Conservation (phyloP, 1,140 invertebrate genomes). For the Polyergus mexicanus region DNA sequence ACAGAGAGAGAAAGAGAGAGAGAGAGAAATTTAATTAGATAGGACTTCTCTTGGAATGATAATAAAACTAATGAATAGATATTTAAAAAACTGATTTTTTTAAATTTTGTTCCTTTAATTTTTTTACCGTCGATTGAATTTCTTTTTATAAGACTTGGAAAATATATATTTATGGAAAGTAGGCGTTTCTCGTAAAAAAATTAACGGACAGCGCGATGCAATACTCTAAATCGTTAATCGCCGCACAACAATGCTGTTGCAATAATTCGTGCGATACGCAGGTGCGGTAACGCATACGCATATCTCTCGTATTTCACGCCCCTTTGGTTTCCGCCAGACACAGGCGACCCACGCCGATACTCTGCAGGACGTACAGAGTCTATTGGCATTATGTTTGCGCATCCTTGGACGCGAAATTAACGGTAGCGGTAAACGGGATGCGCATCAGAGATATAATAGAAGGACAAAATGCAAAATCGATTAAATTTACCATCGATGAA, state of each 20-base stretch:
- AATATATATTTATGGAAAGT: background rate
- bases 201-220: background rate
- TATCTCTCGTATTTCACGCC: constrained; percentile 52
- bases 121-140: background rate
- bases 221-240: constrained; percentile 27
- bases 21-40: background rate
- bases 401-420: constrained; percentile 49
- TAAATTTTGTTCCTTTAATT: background rate
- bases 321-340: constrained; percentile 48
- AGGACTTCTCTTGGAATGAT: background rate
- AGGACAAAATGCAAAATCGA: background rate
- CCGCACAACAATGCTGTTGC: constrained; percentile 34
- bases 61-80: background rate
- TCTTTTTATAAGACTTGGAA: background rate
- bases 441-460: background rate
- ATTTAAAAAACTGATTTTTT: background rate
- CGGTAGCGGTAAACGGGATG: constrained; percentile 4
- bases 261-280: constrained; percentile 53
- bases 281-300: constrained; percentile 51
- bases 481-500: background rate
- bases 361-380: constrained; percentile 36
- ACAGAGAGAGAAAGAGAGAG: background rate
- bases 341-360: constrained; percentile 22
- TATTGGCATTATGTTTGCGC: constrained; percentile 49
- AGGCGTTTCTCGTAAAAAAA: constrained; percentile 26